Base-by-base conservation (phyloP, 2,797 vertebrate species). In the Clamator glandarius region DNA sequence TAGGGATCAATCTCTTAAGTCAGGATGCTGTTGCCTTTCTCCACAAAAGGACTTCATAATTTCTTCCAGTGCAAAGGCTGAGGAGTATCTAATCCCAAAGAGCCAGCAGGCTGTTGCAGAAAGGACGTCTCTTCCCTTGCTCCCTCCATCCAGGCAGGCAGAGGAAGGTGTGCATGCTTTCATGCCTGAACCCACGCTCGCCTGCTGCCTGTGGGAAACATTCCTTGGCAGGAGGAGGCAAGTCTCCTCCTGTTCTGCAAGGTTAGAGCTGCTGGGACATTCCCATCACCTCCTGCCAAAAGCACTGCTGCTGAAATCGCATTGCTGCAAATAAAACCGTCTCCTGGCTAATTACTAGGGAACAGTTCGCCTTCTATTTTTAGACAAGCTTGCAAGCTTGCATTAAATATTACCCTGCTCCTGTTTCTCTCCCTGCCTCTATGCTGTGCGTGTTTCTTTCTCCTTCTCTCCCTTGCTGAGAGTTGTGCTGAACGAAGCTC, bases 361-460 rank as follows among this genome's bases (percentile, higher is more conserved):
- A 93, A 83, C 74, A 15, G 77, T 95, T 86, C 19, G 35, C 91
- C 52, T 95, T 93, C 97, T 95, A 95, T 95, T 96, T 91, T 94
- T 96, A 96, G 96, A 84, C 75, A 78, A 80, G 82, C 84, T 93
- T 78, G 48, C 81, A 90, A 80, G 39, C 89, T 72, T 82, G 90
- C 58, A 48, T 51, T 64, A 93, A 91, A 96, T 94, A 94, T 96
- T 92, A 57, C 58, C 26, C n/a, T 57, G 69, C 67, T 69, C 68
- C 50, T 29, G 54, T 50, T 91, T 85, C 69, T 75, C 41, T 81
- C 69, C 36, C 20, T 39, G 44, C 26, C 57, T 92, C 74, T 33
- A 33, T 42, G 46, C 63, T 29, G 14, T 11, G 21, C 0, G 0
- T 29, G 6, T 58, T 67, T 80, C 61, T 81, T n/a, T 54, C 39